These are phyloP conservation scores for Trachythela sp. DNA, from an alignment of 64 coral and sea anemone species.

Conservation along the genomic window DNA sequence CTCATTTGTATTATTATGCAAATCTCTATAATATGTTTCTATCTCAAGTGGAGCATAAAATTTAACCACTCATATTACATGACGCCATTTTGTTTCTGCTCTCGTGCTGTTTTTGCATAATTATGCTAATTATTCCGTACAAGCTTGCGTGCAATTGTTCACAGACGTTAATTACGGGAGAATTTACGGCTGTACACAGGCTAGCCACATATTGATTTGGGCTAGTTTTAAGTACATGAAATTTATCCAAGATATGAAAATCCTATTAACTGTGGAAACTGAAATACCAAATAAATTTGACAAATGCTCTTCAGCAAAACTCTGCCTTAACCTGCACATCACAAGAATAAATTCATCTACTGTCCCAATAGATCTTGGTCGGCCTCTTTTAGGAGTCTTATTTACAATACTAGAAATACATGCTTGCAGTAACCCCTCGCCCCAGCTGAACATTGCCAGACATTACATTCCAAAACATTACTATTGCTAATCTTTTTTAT, in stretches of 20 bases:
- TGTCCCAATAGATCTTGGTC: background rate
- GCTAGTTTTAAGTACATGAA: slow-evolving; percentile 32
- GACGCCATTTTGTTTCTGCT: background rate
- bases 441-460: no score
- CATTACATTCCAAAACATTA: no score
- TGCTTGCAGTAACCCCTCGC: no score
- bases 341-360: background rate
- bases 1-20: background rate
- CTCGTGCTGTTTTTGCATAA: no score
- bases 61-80: background rate
- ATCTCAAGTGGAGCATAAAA: no score
- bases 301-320: slow-evolving; percentile 19
- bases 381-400: background rate
- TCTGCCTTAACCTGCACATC: background rate
- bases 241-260: slow-evolving; percentile 32
- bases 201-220: background rate
- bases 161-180: no score
- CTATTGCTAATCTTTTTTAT: no score
- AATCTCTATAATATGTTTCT: background rate
- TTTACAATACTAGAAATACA: no score
- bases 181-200: background rate
- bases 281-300: background rate
- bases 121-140: background rate
- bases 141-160: background rate
- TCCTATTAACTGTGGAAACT: background rate